Evolutionary conservation across 2,113 vertebrate genomes (phyloP).

Genomic region (Trinectes maculatus): DNA sequence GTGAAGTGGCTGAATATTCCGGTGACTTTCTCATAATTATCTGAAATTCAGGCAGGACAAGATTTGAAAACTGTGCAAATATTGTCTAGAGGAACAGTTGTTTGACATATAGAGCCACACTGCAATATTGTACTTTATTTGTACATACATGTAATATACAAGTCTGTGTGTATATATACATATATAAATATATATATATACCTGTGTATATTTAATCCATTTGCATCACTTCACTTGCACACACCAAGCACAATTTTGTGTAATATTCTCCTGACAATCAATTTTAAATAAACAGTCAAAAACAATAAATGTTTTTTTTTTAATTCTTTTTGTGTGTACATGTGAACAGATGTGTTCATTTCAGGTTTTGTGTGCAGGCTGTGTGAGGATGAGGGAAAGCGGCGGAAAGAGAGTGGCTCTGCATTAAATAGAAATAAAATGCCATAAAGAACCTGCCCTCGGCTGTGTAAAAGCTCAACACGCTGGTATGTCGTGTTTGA

Average conservation of each 20-base stretch:
- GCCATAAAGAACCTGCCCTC: conserved; percentile 28
- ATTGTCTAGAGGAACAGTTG: conserved; percentile 46
- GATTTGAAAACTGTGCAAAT: conserved; percentile 22
- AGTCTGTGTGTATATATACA: conserved; percentile 36
- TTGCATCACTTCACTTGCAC: conserved; percentile 58
- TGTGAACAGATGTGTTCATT: conserved; percentile 12
- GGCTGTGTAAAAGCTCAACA: conserved; percentile 50
- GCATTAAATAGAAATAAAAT: conserved; percentile 32
- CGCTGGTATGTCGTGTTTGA: conserved; percentile 41
- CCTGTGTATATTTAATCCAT: conserved; percentile 30
- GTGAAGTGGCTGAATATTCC: conserved; percentile 4
- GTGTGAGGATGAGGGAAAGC: conserved; percentile 6
- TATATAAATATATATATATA: background rate
- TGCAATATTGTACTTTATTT: conserved; percentile 66
- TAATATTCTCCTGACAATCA: conserved; percentile 79
- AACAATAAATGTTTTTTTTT: no score
- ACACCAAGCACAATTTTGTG: conserved; percentile 67
- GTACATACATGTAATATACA: conserved; percentile 74
- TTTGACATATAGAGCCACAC: conserved; percentile 53
- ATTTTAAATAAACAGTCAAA: conserved; percentile 77
- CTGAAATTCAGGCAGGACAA: conserved; percentile 17
- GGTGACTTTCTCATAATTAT: conserved; percentile 22
- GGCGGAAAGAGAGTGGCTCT: conserved; percentile 9
- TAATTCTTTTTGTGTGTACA: background rate
- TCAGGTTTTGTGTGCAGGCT: conserved; percentile 6